A percentile compares a stretch with the other conserved stretches of the same genome.
Evolutionary conservation across 1,140 invertebrate species (phyloP).

Genomic region (Papilio xuthus): DNA sequence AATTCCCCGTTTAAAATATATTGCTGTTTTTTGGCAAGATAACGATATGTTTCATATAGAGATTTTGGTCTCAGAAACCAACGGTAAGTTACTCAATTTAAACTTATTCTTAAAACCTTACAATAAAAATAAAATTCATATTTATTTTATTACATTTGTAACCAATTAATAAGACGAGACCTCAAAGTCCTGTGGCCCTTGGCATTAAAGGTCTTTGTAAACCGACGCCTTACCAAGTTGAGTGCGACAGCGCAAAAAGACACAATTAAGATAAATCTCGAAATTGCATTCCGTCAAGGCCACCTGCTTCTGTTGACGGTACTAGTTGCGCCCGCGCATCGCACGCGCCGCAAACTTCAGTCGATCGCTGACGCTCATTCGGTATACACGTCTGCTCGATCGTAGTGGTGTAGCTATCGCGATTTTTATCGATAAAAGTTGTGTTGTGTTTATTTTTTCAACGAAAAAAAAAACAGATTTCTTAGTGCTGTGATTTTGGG

Average conservation of each 20-base stretch:
- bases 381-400: conserved; percentile 44
- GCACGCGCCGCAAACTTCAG: conserved; percentile 40
- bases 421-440: conserved; percentile 50
- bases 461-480: conserved; percentile 31
- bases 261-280: conserved; percentile 63
- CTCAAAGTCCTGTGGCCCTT: conserved; percentile 25
- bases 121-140: neutral
- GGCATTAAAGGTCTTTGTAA: conserved; percentile 36
- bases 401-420: conserved; percentile 45
- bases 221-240: conserved; percentile 25
- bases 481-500: conserved; percentile 49
- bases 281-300: conserved; percentile 67
- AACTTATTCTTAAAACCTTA: too few relatives aligned
- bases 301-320: conserved; percentile 48
- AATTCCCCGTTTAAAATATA: too few relatives aligned
- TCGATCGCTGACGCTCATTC: conserved; percentile 35
- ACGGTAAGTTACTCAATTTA: too few relatives aligned
- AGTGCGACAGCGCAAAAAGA: conserved; percentile 44
- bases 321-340: conserved; percentile 51
- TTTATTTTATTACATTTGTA: neutral
- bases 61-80: too few relatives aligned
- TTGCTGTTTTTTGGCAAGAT: too few relatives aligned
- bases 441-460: conserved; percentile 46
- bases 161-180: conserved; percentile 31
- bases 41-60: too few relatives aligned